Evolutionary conservation across 64 coral and sea anemone species (phyloP).

Genomic region (Exaiptasia diaphana): DNA sequence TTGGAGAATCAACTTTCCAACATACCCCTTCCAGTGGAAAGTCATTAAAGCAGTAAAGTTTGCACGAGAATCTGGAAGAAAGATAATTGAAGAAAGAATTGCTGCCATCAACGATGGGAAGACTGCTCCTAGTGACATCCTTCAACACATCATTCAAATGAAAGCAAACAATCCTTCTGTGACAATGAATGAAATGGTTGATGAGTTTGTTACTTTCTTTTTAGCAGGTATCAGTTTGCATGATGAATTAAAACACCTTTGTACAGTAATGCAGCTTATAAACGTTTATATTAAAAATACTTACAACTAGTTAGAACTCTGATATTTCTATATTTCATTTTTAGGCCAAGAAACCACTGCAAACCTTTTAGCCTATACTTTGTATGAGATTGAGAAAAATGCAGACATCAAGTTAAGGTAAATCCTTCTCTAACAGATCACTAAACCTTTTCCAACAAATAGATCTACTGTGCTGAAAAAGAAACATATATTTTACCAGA

Average conservation of each 20-base stretch:
- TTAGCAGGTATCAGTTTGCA: constrained; percentile 88
- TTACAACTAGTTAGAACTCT: neutral
- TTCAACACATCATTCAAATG: constrained; percentile 38
- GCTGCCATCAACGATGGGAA: constrained; percentile 2
- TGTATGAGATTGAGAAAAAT: constrained; percentile 65
- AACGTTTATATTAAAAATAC: too few species aligned
- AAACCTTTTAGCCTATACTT: constrained; percentile 67
- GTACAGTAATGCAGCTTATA: too few species aligned
- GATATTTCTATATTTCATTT: neutral
- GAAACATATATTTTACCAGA: neutral
- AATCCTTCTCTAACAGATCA: too few species aligned
- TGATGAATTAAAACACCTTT: neutral
- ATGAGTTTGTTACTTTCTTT: constrained; percentile 84
- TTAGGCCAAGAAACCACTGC: constrained; percentile 80
- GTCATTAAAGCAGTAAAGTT: constrained; percentile 41
- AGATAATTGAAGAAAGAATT: constrained; percentile 46
- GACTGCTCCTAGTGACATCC: constrained; percentile 31
- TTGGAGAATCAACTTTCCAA: constrained; percentile 28
- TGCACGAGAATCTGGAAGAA: constrained; percentile 43
- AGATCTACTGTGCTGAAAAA: neutral
- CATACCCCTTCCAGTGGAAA: constrained; percentile 46
- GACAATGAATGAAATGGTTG: constrained; percentile 56
- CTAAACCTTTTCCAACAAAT: neutral
- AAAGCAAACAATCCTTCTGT: neutral
- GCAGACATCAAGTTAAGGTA: constrained; percentile 67